A percentile compares a stretch with the other conserved stretches of the same genome.
phyloP scores from a whole-genome alignment of 2,113 vertebrate genomes.

The Vireo altiloquus region DNA sequence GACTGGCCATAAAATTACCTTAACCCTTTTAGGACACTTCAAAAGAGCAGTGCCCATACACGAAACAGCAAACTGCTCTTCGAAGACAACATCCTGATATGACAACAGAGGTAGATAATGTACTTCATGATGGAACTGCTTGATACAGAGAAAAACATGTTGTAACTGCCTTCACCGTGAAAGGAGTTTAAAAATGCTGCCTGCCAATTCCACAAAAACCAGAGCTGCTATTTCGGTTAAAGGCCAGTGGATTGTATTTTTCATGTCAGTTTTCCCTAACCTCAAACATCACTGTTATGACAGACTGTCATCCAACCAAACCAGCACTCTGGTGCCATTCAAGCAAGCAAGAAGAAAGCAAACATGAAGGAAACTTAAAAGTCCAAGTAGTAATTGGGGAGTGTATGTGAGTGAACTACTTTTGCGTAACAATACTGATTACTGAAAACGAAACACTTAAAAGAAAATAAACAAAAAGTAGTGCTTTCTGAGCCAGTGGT shows the following conservation, averaged over 20 bases:
- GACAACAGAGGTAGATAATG: conserved; percentile 26
- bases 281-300: conserved; percentile 63
- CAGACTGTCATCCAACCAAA: conserved; percentile 52
- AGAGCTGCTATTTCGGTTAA: conserved; percentile 41
- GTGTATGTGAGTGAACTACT: not conserved
- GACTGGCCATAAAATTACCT: not conserved
- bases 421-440: conserved; percentile 37
- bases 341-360: conserved; percentile 30
- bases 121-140: conserved; percentile 15
- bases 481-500: conserved; percentile 37
- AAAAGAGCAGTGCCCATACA: not conserved
- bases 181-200: conserved; percentile 33
- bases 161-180: conserved; percentile 10
- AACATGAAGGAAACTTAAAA: not conserved
- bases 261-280: conserved; percentile 38
- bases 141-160: conserved; percentile 41
- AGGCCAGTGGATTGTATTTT: conserved; percentile 49
- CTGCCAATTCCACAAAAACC: conserved; percentile 44
- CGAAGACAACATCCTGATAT: conserved; percentile 15
- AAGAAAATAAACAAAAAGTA: conserved; percentile 55
- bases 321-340: conserved; percentile 4
- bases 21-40: conserved; percentile 14
- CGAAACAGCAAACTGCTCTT: conserved; percentile 19
- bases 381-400: not conserved
- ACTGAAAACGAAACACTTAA: conserved; percentile 56